Evolutionary conservation across 2,888 invertebrate species (phyloP).

Genomic region (Eristalis arbustorum): DNA sequence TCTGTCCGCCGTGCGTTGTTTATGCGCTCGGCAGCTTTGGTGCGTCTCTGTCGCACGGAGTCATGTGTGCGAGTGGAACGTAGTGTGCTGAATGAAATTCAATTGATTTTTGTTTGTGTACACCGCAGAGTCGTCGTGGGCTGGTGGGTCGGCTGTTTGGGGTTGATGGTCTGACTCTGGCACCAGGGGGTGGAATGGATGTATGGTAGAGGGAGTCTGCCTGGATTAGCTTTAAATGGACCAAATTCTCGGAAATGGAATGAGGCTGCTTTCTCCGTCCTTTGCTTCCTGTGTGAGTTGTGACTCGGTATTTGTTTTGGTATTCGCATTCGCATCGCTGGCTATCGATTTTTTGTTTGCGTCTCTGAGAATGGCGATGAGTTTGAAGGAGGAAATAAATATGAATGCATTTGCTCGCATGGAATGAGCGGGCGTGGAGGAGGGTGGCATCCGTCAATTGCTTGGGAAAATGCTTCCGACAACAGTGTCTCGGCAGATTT

Average conservation of each 20-base stretch:
- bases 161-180: neutral
- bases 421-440: too few species aligned
- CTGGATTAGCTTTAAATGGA: conserved; percentile 56
- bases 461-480: conserved; percentile 42
- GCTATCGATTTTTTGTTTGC: neutral
- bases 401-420: conserved; percentile 38
- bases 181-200: neutral
- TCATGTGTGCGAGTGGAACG: conserved; percentile 21
- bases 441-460: conserved; percentile 35
- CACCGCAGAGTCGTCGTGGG: neutral
- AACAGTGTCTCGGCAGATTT: conserved; percentile 3
- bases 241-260: conserved; percentile 38
- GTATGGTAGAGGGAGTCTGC: neutral
- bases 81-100: conserved; percentile 48
- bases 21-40: neutral
- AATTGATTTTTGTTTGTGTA: conserved; percentile 60
- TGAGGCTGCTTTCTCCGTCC: conserved; percentile 8
- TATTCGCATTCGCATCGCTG: neutral
- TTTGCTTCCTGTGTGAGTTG: neutral
- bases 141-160: neutral
- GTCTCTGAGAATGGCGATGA: neutral
- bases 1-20: conserved; percentile 29
- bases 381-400: conserved; percentile 15
- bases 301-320: conserved; percentile 29
- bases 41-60: neutral